These are phyloP conservation scores for Tragelaphus oryx DNA, from an alignment of 2,797 vertebrate genomes.

Conservation along the genomic window DNA sequence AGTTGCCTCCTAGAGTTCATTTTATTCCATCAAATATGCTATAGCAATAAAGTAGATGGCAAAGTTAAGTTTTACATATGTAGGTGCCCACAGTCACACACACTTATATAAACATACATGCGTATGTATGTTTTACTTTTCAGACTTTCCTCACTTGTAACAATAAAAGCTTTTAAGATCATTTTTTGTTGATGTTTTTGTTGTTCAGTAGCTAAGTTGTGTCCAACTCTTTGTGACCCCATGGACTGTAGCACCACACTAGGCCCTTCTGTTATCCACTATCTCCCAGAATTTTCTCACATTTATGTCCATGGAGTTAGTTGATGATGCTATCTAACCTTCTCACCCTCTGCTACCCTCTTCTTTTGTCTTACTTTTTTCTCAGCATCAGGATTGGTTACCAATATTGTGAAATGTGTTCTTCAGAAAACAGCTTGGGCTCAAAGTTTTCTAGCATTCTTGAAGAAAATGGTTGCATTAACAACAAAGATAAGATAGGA, in stretches of 20 bases:
- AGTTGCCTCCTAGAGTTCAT: not conserved
- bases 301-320: not conserved
- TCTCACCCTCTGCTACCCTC: not conserved
- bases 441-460: not conserved
- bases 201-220: not conserved
- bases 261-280: not conserved
- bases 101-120: not conserved
- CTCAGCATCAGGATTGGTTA: not conserved
- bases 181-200: not conserved
- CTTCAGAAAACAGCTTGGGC: not conserved
- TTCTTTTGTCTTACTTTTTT: not conserved
- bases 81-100: not conserved
- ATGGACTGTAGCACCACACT: not conserved
- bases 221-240: not conserved
- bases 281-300: not conserved
- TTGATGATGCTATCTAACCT: not conserved
- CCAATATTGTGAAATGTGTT: not conserved
- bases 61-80: not conserved
- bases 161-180: not conserved
- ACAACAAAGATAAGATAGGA: not conserved
- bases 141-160: not conserved
- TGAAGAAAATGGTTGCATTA: conserved; percentile 7
- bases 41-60: not conserved
- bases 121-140: not conserved
- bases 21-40: not conserved